phyloP scores from a whole-genome alignment of 2,113 vertebrate genomes.

The Sakesphorus luctuosus region DNA sequence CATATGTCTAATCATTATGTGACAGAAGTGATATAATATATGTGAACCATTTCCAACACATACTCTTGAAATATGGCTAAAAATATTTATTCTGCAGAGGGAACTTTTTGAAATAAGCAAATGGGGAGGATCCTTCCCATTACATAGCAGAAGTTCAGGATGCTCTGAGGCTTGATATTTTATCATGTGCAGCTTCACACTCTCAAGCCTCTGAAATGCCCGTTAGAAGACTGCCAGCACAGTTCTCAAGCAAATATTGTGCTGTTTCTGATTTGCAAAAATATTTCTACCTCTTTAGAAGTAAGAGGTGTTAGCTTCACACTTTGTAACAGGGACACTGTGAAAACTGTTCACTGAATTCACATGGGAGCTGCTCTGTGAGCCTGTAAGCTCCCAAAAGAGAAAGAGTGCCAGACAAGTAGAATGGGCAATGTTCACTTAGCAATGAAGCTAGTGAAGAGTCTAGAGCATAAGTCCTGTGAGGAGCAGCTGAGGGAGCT shows the following conservation, averaged over 20 bases:
- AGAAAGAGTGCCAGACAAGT: not conserved
- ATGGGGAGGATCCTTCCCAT: not conserved
- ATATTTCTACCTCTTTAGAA: not conserved
- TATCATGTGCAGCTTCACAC: not conserved
- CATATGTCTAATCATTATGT: not conserved
- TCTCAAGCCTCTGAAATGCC: not conserved
- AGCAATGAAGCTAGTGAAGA: not conserved
- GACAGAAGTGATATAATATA: not conserved
- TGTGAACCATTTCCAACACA: not conserved
- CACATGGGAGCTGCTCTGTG: not conserved
- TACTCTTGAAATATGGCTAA: not conserved
- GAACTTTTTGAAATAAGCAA: not conserved
- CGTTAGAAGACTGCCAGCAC: not conserved
- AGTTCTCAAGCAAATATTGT: not conserved
- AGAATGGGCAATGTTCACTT: not conserved
- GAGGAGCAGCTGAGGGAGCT: not conserved
- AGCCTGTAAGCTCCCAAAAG: not conserved
- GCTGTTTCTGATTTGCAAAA: not conserved
- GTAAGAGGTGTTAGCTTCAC: not conserved
- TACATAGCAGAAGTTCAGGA: not conserved
- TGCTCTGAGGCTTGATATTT: not conserved
- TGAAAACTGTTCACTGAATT: not conserved
- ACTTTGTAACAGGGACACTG: accelerated
- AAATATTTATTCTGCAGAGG: not conserved
- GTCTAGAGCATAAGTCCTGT: not conserved